Percentiles rank a stretch among this genome's conserved stretches.
These are phyloP conservation scores for Lophius piscatorius DNA, from an alignment of 2,113 vertebrate genomes.

Conservation along the genomic window DNA sequence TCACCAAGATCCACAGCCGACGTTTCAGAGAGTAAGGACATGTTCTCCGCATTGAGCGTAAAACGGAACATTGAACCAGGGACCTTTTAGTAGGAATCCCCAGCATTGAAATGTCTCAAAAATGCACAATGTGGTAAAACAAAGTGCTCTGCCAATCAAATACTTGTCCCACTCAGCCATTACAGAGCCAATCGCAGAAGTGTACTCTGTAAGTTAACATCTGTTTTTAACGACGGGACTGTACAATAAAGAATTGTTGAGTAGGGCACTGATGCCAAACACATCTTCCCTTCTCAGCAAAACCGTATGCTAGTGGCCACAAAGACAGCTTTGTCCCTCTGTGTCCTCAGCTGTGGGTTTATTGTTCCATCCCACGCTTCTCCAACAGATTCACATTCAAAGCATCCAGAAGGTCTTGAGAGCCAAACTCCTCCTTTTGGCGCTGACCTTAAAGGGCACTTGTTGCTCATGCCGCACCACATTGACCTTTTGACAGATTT, in stretches of 20 bases:
- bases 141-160: constrained; percentile 40
- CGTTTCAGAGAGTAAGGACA: constrained; percentile 95
- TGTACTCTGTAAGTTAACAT: constrained; percentile 26
- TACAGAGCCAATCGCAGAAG: too few species aligned
- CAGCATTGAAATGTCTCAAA: constrained; percentile 22
- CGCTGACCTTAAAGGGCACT: constrained; percentile 18
- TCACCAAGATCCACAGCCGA: constrained; percentile 98
- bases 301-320: constrained; percentile 66
- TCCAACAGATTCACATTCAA: constrained; percentile 67
- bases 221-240: constrained; percentile 50
- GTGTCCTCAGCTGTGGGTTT: constrained; percentile 53
- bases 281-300: constrained; percentile 53
- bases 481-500: constrained; percentile 10
- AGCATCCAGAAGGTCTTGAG: constrained; percentile 50
- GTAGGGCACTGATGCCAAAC: constrained; percentile 49
- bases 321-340: constrained; percentile 70
- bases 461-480: constrained; percentile 36
- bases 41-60: background rate
- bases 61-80: background rate
- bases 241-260: constrained; percentile 75
- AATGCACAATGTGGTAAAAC: constrained; percentile 26
- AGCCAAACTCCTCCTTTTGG: constrained; percentile 48
- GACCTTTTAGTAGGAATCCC: constrained; percentile 22
- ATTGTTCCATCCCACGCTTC: constrained; percentile 67
- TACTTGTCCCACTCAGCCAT: constrained; percentile 50